Percentiles rank a stretch among this genome's conserved stretches.
Evolutionary conservation across 2,113 vertebrate species (phyloP).

Genomic region (Bubo blakistoni): DNA sequence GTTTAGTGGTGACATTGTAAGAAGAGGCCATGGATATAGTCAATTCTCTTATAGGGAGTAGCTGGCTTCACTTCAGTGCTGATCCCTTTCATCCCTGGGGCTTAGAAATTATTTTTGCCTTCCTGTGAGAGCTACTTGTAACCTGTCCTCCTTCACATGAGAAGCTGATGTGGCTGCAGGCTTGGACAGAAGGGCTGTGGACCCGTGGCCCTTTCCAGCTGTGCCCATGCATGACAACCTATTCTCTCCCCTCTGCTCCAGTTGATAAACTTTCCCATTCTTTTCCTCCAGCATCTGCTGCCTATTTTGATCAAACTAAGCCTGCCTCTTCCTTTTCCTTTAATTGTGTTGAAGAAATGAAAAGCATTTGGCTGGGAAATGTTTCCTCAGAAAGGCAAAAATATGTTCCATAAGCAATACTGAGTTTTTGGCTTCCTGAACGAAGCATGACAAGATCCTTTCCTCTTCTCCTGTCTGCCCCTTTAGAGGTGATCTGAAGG

Average conservation of each 20-base stretch:
- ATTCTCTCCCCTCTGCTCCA: neutral
- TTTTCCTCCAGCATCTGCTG: constrained; percentile 16
- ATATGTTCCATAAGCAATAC: neutral
- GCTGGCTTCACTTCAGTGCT: neutral
- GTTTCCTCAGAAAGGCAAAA: constrained; percentile 32
- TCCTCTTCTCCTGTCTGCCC: neutral
- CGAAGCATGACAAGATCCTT: neutral
- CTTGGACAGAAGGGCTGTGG: neutral
- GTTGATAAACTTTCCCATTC: neutral
- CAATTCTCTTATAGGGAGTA: neutral
- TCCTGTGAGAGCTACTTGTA: neutral
- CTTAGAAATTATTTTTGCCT: neutral
- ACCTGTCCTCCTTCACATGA: neutral
- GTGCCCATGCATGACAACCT: neutral
- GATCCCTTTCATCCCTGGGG: neutral
- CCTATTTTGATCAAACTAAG: constrained; percentile 51
- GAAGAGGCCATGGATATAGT: neutral
- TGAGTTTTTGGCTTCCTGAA: neutral
- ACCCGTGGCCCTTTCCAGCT: neutral
- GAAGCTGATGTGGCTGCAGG: neutral
- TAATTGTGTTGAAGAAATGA: constrained; percentile 61
- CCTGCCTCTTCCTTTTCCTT: constrained; percentile 69
- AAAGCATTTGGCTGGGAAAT: constrained; percentile 29
- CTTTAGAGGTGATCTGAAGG: neutral
- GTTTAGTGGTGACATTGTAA: neutral